Percentiles rank a stretch among this genome's conserved stretches.
These are phyloP conservation scores for Oryzias dopingdopingensis DNA, from an alignment of 2,797 vertebrate species.

Conservation along the genomic window DNA sequence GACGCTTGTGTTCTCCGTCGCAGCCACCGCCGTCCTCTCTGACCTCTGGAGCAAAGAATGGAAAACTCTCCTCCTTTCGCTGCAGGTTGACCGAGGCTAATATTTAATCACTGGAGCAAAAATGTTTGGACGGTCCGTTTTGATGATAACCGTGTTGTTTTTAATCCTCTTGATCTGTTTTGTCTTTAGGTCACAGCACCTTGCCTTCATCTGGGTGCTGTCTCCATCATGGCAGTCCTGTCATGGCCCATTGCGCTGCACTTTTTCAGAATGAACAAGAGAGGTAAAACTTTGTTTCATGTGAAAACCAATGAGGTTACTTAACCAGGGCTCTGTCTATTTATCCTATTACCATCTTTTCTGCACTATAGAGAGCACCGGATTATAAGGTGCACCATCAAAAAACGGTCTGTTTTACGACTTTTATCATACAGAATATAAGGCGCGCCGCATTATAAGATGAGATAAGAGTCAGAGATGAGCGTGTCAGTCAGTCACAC, in stretches of 20 bases:
- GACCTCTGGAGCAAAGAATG: conserved; percentile 84
- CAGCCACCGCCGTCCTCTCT: conserved; percentile 72
- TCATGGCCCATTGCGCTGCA: conserved; percentile 88
- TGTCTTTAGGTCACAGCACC: conserved; percentile 84
- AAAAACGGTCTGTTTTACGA: too few relatives aligned
- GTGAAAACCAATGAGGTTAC: too few relatives aligned
- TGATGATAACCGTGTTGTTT: not conserved
- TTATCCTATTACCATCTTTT: too few relatives aligned
- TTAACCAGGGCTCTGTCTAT: too few relatives aligned
- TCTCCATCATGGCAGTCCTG: conserved; percentile 81
- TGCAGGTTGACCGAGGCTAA: conserved; percentile 79
- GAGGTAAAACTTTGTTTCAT: conserved; percentile 66
- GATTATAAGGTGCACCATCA: too few relatives aligned
- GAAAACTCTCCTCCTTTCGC: conserved; percentile 83
- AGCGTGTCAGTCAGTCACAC: too few relatives aligned
- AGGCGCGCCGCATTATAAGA: too few relatives aligned
- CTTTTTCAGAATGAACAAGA: conserved; percentile 82
- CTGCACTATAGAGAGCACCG: too few relatives aligned
- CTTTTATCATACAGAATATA: too few relatives aligned
- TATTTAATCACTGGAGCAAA: not conserved
- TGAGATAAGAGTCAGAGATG: too few relatives aligned
- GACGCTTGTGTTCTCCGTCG: conserved; percentile 67
- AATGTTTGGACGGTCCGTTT: not conserved
- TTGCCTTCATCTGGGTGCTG: conserved; percentile 84
- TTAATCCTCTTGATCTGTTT: not conserved